These are phyloP conservation scores for Pocillopora damicornis DNA, from an alignment of 64 coral and sea anemone species.

Conservation along the genomic window DNA sequence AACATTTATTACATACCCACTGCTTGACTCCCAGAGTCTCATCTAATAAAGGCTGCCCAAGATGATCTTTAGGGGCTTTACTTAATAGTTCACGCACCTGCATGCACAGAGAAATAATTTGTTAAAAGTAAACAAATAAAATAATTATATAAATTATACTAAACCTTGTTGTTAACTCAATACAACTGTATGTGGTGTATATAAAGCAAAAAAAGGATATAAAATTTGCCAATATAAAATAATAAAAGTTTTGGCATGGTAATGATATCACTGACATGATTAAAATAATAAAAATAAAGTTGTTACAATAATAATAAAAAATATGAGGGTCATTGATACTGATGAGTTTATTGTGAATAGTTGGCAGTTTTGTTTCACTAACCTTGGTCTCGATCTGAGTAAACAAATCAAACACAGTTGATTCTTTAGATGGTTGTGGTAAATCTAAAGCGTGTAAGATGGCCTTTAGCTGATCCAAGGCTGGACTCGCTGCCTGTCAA, in stretches of 20 bases:
- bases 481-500: conserved; percentile 66
- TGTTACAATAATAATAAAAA: no score
- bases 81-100: conserved; percentile 66
- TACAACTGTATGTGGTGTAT: no score
- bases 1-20: conserved; percentile 62
- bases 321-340: no score
- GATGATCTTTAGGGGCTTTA: conserved; percentile 69
- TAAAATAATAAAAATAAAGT: no score
- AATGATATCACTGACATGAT: no score
- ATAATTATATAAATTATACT: not conserved
- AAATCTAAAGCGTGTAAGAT: conserved; percentile 77
- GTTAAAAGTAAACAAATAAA: not conserved
- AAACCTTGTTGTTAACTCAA: not conserved
- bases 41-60: conserved; percentile 75
- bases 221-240: no score
- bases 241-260: no score
- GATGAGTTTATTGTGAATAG: not conserved
- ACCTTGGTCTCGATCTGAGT: conserved; percentile 94
- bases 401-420: conserved; percentile 79
- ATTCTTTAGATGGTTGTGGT: conserved; percentile 63
- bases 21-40: conserved; percentile 70
- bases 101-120: not conserved
- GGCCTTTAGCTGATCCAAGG: conserved; percentile 53
- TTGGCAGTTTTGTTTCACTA: not conserved
- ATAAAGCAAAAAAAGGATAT: no score